These are phyloP conservation scores for Drosophila ezoana DNA, from an alignment of 2,888 invertebrate species.

Conservation along the genomic window DNA sequence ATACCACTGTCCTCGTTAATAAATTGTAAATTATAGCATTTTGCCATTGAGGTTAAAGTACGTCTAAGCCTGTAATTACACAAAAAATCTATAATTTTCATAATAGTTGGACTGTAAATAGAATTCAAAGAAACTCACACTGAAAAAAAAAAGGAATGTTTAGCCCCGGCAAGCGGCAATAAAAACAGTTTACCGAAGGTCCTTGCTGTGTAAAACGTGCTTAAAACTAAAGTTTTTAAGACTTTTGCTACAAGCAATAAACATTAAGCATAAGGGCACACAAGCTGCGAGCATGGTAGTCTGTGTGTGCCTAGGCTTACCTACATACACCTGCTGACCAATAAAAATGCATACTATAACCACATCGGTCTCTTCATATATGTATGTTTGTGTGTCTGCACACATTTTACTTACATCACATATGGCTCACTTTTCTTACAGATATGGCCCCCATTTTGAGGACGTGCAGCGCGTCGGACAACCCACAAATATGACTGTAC, in stretches of 20 bases:
- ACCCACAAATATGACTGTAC: constrained; percentile 90
- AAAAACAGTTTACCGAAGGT: constrained; percentile 28
- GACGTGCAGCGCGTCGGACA: constrained; percentile 86
- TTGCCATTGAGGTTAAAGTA: background rate
- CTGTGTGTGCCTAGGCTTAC: constrained; percentile 10
- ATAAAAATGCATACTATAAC: constrained; percentile 40
- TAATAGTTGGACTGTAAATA: constrained; percentile 13
- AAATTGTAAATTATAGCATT: background rate
- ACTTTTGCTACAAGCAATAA: constrained; percentile 39
- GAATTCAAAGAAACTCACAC: constrained; percentile 5
- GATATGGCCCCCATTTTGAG: constrained; percentile 91
- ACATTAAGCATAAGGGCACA: constrained; percentile 48
- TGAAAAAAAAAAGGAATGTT: too few relatives aligned
- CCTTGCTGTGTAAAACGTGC: constrained; percentile 18
- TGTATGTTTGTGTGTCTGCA: constrained; percentile 1
- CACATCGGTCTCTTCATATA: background rate
- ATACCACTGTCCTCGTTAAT: background rate
- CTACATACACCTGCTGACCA: constrained; percentile 46
- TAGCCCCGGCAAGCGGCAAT: constrained; percentile 10
- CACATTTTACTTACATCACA: constrained; percentile 9
- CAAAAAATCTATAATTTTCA: constrained; percentile 21
- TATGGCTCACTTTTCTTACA: constrained; percentile 61
- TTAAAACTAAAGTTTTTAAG: constrained; percentile 38
- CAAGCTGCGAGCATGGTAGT: constrained; percentile 15
- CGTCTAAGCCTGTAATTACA: constrained; percentile 1